A percentile compares a stretch with the other conserved stretches of the same genome.
These are phyloP conservation scores for Drosophila arizonae DNA, from an alignment of 1,140 invertebrate genomes.

Conservation along the genomic window DNA sequence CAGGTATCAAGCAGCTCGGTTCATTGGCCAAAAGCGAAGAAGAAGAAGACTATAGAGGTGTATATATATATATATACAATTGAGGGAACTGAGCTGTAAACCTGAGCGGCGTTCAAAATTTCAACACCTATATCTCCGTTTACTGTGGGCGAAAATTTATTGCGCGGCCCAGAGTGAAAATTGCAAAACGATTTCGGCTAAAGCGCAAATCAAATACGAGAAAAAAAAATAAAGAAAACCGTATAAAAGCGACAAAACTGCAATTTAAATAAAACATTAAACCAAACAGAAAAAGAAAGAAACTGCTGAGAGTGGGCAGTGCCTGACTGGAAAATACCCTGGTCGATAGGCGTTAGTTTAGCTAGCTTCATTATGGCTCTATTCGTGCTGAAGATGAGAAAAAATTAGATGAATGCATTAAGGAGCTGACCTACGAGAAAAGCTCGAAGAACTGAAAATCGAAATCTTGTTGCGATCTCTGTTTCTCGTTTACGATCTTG, in stretches of 20 bases:
- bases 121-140: slow-evolving; percentile 31
- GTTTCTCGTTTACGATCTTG: no score
- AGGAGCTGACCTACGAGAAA: no score
- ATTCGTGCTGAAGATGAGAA: no score
- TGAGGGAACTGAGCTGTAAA: slow-evolving; percentile 26
- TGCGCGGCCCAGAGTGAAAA: slow-evolving; percentile 53
- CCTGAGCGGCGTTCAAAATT: slow-evolving; percentile 41
- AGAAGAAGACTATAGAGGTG: not conserved
- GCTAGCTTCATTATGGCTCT: no score
- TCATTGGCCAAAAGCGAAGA: slow-evolving; percentile 42
- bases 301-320: not conserved
- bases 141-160: slow-evolving; percentile 49
- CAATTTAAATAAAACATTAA: slow-evolving; percentile 27
- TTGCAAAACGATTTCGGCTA: slow-evolving; percentile 44
- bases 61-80: not conserved
- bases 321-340: no score
- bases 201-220: slow-evolving; percentile 19
- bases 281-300: slow-evolving; percentile 10
- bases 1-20: slow-evolving; percentile 32
- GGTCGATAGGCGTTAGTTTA: no score
- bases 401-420: no score
- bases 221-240: not conserved
- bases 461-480: no score
- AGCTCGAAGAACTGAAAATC: no score
- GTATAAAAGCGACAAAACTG: slow-evolving; percentile 21